A percentile compares a stretch with the other conserved stretches of the same genome.
These are phyloP conservation scores for Pachypeltis micranthus DNA, from an alignment of 1,140 invertebrate genomes.

Conservation along the genomic window DNA sequence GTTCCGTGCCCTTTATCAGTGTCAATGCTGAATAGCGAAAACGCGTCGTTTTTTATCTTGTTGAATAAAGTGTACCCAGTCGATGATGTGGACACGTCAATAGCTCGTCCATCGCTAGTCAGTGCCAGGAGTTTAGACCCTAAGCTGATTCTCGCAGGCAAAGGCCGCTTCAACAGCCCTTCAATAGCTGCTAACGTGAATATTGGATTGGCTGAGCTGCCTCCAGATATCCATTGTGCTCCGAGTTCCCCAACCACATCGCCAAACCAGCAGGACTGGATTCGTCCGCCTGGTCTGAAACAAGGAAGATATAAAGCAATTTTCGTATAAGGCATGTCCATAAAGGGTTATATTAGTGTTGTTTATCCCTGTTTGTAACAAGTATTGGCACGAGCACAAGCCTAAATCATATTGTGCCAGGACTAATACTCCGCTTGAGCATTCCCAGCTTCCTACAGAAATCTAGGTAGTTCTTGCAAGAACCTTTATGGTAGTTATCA, in stretches of 20 bases:
- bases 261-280: slow-evolving; percentile 59
- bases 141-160: slow-evolving; percentile 26
- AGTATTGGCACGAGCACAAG: no score
- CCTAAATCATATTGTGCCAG: no score
- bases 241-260: slow-evolving; percentile 61
- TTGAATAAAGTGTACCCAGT: slow-evolving; percentile 49
- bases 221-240: slow-evolving; percentile 49
- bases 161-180: slow-evolving; percentile 42
- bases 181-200: slow-evolving; percentile 52
- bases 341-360: no score
- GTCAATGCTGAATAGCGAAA: slow-evolving; percentile 28
- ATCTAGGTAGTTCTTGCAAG: no score
- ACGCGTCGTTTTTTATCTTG: slow-evolving; percentile 37
- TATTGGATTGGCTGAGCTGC: slow-evolving; percentile 49
- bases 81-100: slow-evolving; percentile 46
- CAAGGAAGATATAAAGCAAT: no score
- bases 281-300: slow-evolving; percentile 51
- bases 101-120: slow-evolving; percentile 50
- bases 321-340: no score
- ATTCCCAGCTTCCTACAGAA: no score
- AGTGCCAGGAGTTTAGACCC: slow-evolving; percentile 42
- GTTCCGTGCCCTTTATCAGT: slow-evolving; percentile 41
- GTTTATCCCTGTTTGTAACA: no score
- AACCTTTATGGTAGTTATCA: no score
- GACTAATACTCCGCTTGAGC: no score